Evolutionary conservation across 2,113 vertebrate species (phyloP).

Genomic region (Cyprinus carpio): DNA sequence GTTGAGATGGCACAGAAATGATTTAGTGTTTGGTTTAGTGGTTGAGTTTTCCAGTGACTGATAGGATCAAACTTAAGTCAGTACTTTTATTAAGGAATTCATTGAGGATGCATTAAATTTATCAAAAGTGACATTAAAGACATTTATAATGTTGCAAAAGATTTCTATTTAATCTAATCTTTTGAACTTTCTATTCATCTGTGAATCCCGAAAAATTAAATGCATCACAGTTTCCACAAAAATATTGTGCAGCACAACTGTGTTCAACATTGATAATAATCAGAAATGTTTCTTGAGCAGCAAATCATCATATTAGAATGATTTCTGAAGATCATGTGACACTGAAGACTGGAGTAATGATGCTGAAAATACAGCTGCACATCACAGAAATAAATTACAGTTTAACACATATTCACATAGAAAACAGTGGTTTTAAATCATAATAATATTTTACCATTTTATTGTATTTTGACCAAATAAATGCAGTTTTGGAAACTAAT

Average conservation of each 20-base stretch:
- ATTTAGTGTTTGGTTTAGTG: neutral
- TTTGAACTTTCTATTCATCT: neutral
- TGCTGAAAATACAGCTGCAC: neutral
- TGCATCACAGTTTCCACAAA: neutral
- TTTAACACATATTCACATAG: neutral
- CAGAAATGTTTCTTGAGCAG: neutral
- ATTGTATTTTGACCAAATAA: neutral
- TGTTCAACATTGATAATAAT: neutral
- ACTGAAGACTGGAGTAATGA: neutral
- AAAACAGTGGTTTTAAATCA: fast-evolving
- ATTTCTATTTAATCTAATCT: neutral
- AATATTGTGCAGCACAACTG: neutral
- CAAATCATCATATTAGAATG: neutral
- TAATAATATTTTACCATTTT: neutral
- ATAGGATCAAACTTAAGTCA: too few relatives aligned
- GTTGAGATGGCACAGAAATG: neutral
- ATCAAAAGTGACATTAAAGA: neutral
- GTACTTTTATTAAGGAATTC: neutral
- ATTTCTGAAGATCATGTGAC: neutral
- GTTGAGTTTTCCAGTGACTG: neutral
- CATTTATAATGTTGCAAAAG: neutral
- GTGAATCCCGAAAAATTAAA: neutral
- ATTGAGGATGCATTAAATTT: neutral
- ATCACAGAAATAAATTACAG: neutral
- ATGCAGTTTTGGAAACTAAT: neutral